A percentile compares a stretch with the other conserved stretches of the same genome.
Conservation (phyloP, 2,888 invertebrate genomes). For the Sepiola atlantica region DNA sequence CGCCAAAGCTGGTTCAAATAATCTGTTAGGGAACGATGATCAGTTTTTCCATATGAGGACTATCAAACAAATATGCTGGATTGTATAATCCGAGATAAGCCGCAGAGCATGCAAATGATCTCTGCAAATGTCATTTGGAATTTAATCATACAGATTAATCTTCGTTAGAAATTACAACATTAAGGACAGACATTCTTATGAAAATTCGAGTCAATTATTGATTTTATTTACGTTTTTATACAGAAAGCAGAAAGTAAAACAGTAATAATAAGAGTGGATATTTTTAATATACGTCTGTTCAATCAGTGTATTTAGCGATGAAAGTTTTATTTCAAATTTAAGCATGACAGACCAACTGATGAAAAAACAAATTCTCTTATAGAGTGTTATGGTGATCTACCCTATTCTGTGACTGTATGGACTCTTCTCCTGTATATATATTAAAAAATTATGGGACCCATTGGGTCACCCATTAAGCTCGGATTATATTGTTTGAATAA, state of each 20-base stretch:
- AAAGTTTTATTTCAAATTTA: too few species aligned
- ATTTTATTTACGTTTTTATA: neutral
- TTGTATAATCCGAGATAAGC: neutral
- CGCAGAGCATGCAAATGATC: neutral
- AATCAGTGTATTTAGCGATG: too few species aligned
- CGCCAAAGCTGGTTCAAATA: neutral
- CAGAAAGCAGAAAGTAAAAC: neutral
- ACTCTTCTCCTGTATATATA: too few species aligned
- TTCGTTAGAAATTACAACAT: conserved; percentile 9
- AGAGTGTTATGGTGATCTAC: too few species aligned
- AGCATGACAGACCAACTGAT: too few species aligned
- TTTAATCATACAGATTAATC: neutral
- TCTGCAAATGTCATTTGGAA: conserved; percentile 32
- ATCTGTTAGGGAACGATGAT: neutral
- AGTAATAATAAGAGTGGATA: too few species aligned
- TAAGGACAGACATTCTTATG: neutral
- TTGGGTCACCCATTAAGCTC: too few species aligned
- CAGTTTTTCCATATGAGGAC: neutral
- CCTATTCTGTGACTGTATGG: too few species aligned
- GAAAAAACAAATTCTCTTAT: too few species aligned
- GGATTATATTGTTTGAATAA: too few species aligned
- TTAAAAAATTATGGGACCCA: too few species aligned
- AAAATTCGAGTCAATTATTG: neutral
- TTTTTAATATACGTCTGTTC: too few species aligned
- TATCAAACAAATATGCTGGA: neutral